Base-by-base conservation (phyloP, 2,113 vertebrate genomes). In the Rissa tridactyla region DNA sequence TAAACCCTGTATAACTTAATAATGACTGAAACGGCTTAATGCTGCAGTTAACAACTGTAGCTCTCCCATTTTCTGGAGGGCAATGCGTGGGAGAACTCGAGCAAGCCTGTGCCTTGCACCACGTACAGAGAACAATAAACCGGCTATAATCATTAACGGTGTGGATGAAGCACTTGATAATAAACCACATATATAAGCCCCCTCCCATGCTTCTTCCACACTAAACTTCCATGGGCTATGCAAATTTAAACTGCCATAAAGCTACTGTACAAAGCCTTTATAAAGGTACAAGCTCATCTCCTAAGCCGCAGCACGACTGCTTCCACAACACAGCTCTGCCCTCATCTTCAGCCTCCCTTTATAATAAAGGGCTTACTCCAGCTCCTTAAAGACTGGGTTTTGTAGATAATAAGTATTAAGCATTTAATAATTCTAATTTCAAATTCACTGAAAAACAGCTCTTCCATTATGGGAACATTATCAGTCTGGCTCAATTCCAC, bases 341-440 rank as follows among this genome's bases (percentile, higher is more conserved):
- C 40, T 52, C 61, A 55, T 54, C 83, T n/a, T 57, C 65, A 68
- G 15, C 29, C n/a, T 60, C 52, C 49, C 40, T 54, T 13, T n/a
- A 36, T 26, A 2, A 54, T 2, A 30, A 70, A 61, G 51, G n/a
- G 40, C 30, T 47, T 81, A 21, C 51, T 72, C 47, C 66, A 83
- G 29, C 82, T 76, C 61, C 34, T 84, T 5, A 4, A 42, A 62
- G 66, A 54, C 73, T 4, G 6, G 26, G 58, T 2, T 72, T 73
- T 92, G 70, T 62, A 95, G 54, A 84, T 49, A 84, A 7, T 5
- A 70, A 78, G 29, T 1, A 5, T 15, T 14, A 72, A 94, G 66
- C 60, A 87, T 87, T 95, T 96, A 92, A 95, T 92, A 86, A 90
- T 70, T 78, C 42, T 70, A 49, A 70, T 92, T 79, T 87, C 15